These are phyloP conservation scores for Maniola hyperantus DNA, from an alignment of 2,888 invertebrate species.

Conservation along the genomic window DNA sequence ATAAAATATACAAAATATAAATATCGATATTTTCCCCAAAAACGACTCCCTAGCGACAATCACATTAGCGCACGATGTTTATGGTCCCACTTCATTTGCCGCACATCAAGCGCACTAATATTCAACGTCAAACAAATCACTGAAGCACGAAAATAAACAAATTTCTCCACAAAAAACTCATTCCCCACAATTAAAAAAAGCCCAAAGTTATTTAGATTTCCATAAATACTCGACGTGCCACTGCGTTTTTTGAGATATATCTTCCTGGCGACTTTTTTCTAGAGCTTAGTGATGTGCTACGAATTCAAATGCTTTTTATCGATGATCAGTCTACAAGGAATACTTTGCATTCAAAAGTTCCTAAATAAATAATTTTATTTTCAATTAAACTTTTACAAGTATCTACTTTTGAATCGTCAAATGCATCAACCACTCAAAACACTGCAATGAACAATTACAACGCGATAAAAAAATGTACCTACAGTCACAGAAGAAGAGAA, in stretches of 20 bases:
- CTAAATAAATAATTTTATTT: too few relatives aligned
- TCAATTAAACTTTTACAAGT: too few relatives aligned
- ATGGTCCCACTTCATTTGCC: conserved; percentile 59
- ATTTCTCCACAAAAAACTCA: conserved; percentile 68
- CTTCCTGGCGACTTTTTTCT: conserved; percentile 71
- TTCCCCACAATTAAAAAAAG: conserved; percentile 77
- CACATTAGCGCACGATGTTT: conserved; percentile 44
- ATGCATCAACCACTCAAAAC: too few relatives aligned
- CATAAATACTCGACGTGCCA: conserved; percentile 74
- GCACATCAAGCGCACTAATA: conserved; percentile 52
- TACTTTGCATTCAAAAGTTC: too few relatives aligned
- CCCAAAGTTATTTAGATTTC: conserved; percentile 76
- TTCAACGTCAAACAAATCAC: conserved; percentile 76
- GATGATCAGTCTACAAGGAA: conserved; percentile 4
- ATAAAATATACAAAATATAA: background rate
- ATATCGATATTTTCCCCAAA: conserved; percentile 35
- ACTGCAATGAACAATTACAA: too few relatives aligned
- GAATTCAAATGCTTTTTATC: conserved; percentile 11
- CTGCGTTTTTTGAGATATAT: conserved; percentile 73
- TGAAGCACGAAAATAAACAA: conserved; percentile 73
- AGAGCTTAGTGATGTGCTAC: conserved; percentile 37
- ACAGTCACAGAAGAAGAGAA: too few relatives aligned
- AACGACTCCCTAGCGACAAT: conserved; percentile 51
- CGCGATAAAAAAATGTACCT: too few relatives aligned
- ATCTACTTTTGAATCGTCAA: too few relatives aligned